Base-by-base conservation (phyloP, 92 coral and sea anemone genomes). In the Palythoa grandis region DNA sequence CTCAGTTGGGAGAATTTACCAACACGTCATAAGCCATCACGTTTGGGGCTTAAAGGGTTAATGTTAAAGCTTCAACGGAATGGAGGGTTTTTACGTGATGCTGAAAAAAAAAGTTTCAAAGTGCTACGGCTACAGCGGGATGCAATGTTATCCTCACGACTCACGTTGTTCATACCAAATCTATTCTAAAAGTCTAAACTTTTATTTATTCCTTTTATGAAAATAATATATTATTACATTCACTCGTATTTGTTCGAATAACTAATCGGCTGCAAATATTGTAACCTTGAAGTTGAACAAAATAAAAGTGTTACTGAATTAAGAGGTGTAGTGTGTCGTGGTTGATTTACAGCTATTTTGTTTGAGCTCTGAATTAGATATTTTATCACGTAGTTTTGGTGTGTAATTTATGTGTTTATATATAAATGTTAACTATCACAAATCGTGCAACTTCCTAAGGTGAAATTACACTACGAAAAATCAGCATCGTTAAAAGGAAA, bases 211-310 rank as follows among this genome's bases (percentile, higher is more conserved):
- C 65, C 74, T 65, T 80, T 25, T 56, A 29, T 25, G 67, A 66
- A 80, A 40, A 16, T 80, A 80, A 80, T 80, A 80, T 80, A 80
- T 80, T 80, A 24, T 63, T 80, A 37, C 63, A 80, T 80, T 38
- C 83, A 78, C 83, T 12, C 65, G 38, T 29, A 77, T 54, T 57
- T 29, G 82, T 56, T 53, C 70, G 38, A 40, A 52, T 58, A 56
- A 77, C 8, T 19, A 29, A 66, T 80, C 74, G 74, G 24, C 50
- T 65, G 39, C 73, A 65, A 65, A 80, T 47, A n/a, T 58, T 17
- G 69, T 10, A 63, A 63, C 17, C 35, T 66, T n/a, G n/a, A n/a
- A n/a, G n/a, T n/a, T 61, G 23, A 48, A 23, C 65, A 52, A 80
- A 80, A 80, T 20, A 54, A 56, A 52, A 48, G 53, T 58, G 52